These are phyloP conservation scores for Peromyscus aztecus DNA, from an alignment of 2,797 vertebrate genomes.

Conservation along the genomic window DNA sequence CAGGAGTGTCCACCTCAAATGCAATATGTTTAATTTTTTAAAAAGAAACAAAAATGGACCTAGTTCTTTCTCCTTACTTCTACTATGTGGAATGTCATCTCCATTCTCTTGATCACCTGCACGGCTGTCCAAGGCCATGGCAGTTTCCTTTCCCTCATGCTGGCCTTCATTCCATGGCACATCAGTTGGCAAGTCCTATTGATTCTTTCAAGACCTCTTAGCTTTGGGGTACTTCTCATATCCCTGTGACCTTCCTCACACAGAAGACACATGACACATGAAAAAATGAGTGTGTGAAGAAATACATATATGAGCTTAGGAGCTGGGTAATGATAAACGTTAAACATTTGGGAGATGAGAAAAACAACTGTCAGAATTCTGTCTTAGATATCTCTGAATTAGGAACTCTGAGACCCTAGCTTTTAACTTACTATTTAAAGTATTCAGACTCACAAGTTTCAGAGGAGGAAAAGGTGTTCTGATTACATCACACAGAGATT, in stretches of 20 bases:
- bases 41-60: background rate
- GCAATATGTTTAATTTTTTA: background rate
- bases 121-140: background rate
- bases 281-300: background rate
- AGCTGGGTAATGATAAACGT: slow-evolving; percentile 3
- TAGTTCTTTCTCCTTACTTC: background rate
- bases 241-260: background rate
- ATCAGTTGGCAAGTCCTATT: background rate
- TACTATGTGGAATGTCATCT: background rate
- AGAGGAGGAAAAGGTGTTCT: slow-evolving; percentile 4
- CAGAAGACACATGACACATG: background rate
- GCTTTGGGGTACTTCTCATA: background rate
- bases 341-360: slow-evolving; percentile 28
- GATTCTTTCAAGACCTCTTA: too few relatives aligned
- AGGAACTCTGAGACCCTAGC: background rate
- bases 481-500: background rate
- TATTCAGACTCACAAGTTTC: background rate
- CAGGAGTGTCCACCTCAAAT: background rate
- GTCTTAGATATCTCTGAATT: background rate
- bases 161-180: background rate
- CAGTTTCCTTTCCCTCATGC: background rate
- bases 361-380: slow-evolving; percentile 39
- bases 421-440: slow-evolving; percentile 35
- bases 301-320: background rate
- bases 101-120: background rate